Evolutionary conservation across 2,888 invertebrate genomes (phyloP).

Genomic region (Acanthosepion esculentum): DNA sequence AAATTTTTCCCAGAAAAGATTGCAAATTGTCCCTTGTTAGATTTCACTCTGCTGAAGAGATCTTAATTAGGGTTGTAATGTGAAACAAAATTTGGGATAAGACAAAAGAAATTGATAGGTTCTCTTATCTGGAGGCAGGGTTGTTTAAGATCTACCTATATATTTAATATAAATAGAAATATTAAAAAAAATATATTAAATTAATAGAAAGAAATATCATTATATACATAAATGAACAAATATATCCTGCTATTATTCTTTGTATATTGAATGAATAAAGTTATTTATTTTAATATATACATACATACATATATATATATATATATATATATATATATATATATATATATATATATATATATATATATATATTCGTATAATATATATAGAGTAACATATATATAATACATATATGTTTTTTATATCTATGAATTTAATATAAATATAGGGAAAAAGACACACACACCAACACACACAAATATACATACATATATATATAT

Average conservation of each 20-base stretch:
- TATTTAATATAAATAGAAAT: neutral
- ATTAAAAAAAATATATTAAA: too few species aligned
- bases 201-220: too few species aligned
- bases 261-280: too few species aligned
- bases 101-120: neutral
- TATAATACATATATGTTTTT: neutral
- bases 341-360: too few species aligned
- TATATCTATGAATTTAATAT: neutral
- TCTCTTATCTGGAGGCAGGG: neutral
- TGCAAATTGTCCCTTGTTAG: slow-evolving; percentile 16
- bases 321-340: too few species aligned
- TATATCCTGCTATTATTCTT: too few species aligned
- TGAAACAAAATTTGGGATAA: neutral
- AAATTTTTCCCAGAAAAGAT: neutral
- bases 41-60: neutral
- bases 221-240: too few species aligned
- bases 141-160: neutral
- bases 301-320: too few species aligned
- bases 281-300: neutral
- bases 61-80: neutral
- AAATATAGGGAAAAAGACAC: neutral
- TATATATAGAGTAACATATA: neutral
- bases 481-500: neutral
- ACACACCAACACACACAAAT: neutral
- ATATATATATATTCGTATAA: neutral